Conservation (phyloP, 2,888 invertebrate genomes). For the Lycophotia porphyrea region DNA sequence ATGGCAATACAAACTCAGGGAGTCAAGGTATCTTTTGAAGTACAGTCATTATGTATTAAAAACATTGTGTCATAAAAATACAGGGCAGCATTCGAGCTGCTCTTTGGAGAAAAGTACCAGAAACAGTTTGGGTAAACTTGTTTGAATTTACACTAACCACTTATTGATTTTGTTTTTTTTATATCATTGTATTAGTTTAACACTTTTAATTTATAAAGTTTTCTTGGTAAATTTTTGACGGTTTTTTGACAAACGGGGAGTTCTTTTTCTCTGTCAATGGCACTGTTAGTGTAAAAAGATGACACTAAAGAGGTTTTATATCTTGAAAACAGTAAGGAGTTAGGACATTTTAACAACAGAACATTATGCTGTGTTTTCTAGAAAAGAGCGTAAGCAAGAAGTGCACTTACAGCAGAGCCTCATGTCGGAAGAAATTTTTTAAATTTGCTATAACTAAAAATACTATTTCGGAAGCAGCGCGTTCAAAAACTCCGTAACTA, state of each 20-base stretch:
- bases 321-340: background rate
- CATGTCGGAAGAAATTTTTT: too few species aligned
- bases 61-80: background rate
- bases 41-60: background rate
- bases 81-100: background rate
- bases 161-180: conserved; percentile 30
- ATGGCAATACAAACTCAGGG: background rate
- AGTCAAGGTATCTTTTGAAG: background rate
- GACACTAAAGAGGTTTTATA: background rate
- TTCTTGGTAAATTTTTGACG: conserved; percentile 11
- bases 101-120: background rate
- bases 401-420: too few species aligned
- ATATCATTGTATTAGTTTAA: background rate
- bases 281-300: too few species aligned
- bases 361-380: background rate
- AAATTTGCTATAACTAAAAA: too few species aligned
- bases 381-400: background rate
- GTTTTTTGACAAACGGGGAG: conserved; percentile 3
- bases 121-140: background rate
- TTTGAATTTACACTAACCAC: background rate
- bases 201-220: background rate
- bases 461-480: too few species aligned
- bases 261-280: background rate
- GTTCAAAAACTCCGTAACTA: too few species aligned
- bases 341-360: background rate